phyloP scores from a whole-genome alignment of 2,113 vertebrate species.

The Cromileptes altivelis region DNA sequence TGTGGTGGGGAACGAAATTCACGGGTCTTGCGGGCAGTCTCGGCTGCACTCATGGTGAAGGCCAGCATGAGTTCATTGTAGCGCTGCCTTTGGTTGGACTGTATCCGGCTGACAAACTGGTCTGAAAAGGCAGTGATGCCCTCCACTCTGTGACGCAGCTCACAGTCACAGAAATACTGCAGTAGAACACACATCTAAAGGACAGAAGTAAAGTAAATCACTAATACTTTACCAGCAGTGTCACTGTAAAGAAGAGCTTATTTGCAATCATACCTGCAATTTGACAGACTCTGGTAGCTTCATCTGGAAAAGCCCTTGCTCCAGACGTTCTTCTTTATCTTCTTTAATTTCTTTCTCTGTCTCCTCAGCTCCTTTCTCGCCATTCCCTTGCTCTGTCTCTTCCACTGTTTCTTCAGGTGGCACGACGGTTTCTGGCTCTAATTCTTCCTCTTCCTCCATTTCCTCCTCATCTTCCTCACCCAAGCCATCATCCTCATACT shows the following conservation, averaged over 20 bases:
- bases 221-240: background rate
- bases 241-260: background rate
- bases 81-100: slow-evolving; percentile 90
- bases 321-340: slow-evolving; percentile 79
- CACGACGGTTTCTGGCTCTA: slow-evolving; percentile 32
- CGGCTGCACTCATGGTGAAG: slow-evolving; percentile 92
- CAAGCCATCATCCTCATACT: slow-evolving; percentile 80
- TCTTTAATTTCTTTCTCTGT: slow-evolving; percentile 73
- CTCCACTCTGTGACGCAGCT: slow-evolving; percentile 95
- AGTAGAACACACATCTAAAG: slow-evolving; percentile 93
- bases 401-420: slow-evolving; percentile 57
- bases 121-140: slow-evolving; percentile 93
- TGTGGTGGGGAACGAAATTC: slow-evolving; percentile 96
- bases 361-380: slow-evolving; percentile 77
- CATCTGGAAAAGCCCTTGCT: slow-evolving; percentile 95
- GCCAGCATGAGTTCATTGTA: slow-evolving; percentile 91
- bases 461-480: slow-evolving; percentile 74
- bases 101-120: slow-evolving; percentile 89
- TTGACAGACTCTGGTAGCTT: slow-evolving; percentile 96
- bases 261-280: slow-evolving; percentile 86
- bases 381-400: slow-evolving; percentile 62
- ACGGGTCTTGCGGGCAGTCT: slow-evolving; percentile 93
- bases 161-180: slow-evolving; percentile 96
- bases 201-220: slow-evolving; percentile 27
- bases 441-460: slow-evolving; percentile 72